Evolutionary conservation across 2,888 invertebrate genomes (phyloP).

Genomic region (Phyto melanocephala): DNA sequence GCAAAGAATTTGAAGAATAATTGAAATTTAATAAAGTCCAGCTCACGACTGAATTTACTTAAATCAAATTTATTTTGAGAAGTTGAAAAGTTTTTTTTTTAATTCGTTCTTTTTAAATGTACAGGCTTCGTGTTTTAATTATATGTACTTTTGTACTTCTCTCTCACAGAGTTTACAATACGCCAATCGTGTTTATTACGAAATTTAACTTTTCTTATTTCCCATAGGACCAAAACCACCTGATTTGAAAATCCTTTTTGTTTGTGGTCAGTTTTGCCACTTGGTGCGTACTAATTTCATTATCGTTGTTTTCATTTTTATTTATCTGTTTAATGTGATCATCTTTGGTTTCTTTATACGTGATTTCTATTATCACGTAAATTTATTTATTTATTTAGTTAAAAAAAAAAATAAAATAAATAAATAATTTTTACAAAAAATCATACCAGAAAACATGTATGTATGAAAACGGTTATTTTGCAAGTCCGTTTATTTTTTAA

Average conservation of each 20-base stretch:
- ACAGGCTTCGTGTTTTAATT: too few relatives aligned
- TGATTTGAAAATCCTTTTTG: slow-evolving; percentile 30
- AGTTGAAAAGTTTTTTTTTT: too few relatives aligned
- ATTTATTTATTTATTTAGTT: slow-evolving; percentile 35
- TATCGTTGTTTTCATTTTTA: slow-evolving; percentile 27
- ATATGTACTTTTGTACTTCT: too few relatives aligned
- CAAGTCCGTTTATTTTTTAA: not conserved
- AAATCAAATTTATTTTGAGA: too few relatives aligned
- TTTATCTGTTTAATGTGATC: slow-evolving; percentile 39
- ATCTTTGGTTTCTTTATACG: slow-evolving; percentile 58
- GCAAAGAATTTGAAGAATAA: too few relatives aligned
- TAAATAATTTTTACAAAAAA: slow-evolving; percentile 8
- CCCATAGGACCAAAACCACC: slow-evolving; percentile 9
- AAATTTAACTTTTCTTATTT: too few relatives aligned
- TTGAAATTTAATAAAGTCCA: too few relatives aligned
- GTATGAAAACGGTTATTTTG: not conserved
- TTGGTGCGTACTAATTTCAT: slow-evolving; percentile 23
- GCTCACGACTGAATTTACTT: too few relatives aligned
- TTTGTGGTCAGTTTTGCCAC: not conserved
- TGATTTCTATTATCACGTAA: slow-evolving; percentile 44
- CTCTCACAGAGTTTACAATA: too few relatives aligned
- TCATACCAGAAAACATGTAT: slow-evolving; percentile 23
- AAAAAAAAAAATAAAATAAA: slow-evolving; percentile 25
- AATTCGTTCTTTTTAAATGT: too few relatives aligned
- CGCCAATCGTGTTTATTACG: too few relatives aligned